Evolutionary conservation across 2,888 invertebrate species (phyloP).

Genomic region (Pseudolycoriella hygida): DNA sequence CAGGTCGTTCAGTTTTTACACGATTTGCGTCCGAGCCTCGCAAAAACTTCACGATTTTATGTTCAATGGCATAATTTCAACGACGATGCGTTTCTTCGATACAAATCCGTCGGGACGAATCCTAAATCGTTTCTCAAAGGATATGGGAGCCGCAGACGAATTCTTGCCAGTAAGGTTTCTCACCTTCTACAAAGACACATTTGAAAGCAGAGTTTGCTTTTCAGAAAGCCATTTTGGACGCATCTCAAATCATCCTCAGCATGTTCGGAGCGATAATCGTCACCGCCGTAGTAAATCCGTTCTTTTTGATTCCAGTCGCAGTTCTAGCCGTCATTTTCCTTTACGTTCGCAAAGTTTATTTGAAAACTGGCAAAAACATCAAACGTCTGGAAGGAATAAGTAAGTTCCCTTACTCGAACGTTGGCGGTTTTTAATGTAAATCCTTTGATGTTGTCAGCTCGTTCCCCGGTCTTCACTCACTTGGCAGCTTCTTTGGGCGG

Average conservation of each 20-base stretch:
- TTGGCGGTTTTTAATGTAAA: background rate
- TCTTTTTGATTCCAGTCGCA: constrained; percentile 38
- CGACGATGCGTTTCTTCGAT: constrained; percentile 59
- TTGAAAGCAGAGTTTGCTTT: too few species aligned
- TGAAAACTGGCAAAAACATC: constrained; percentile 49
- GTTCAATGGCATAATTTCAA: constrained; percentile 34
- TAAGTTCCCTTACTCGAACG: constrained; percentile 24
- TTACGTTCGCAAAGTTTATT: constrained; percentile 40
- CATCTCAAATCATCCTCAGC: constrained; percentile 33
- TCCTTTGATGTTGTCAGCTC: constrained; percentile 36
- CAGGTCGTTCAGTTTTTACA: constrained; percentile 44
- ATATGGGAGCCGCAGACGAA: constrained; percentile 67
- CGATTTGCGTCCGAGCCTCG: constrained; percentile 44
- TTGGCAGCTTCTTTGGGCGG: constrained; percentile 57
- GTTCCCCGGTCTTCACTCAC: constrained; percentile 65
- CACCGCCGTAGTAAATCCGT: constrained; percentile 40
- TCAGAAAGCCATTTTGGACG: constrained; percentile 45
- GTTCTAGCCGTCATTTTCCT: constrained; percentile 38
- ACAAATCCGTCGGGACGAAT: constrained; percentile 67
- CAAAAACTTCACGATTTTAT: constrained; percentile 49
- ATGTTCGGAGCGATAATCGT: constrained; percentile 40
- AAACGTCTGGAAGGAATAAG: constrained; percentile 45
- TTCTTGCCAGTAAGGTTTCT: constrained; percentile 33
- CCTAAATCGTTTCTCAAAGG: constrained; percentile 65
- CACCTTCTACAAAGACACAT: too few species aligned